Conservation (phyloP, 64 coral and sea anemone species). For the Stylophora pistillata region DNA sequence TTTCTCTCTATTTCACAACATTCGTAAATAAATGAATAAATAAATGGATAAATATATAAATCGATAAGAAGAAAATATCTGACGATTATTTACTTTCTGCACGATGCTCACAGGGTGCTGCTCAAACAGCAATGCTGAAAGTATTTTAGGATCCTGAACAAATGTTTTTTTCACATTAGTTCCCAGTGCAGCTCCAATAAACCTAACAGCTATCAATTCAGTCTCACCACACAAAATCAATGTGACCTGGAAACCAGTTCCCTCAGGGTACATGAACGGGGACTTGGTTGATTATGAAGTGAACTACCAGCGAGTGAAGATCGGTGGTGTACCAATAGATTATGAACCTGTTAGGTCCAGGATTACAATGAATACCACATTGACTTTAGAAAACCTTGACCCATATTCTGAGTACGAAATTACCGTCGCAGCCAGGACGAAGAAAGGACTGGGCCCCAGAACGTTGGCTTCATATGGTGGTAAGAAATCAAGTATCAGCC, state of each 20-base stretch:
- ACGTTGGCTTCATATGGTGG: not conserved
- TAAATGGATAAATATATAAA: no score
- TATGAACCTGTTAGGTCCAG: not conserved
- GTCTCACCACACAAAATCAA: not conserved
- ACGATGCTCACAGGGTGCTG: no score
- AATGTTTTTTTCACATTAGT: not conserved
- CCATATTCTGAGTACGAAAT: not conserved
- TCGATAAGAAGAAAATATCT: no score
- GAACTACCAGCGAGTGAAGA: not conserved
- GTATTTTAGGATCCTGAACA: no score
- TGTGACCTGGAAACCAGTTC: constrained; percentile 20
- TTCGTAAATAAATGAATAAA: no score
- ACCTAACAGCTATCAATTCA: not conserved
- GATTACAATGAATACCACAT: not conserved
- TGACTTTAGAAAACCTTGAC: not conserved
- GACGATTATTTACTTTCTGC: no score
- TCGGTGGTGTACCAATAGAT: not conserved
- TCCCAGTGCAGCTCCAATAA: not conserved
- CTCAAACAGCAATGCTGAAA: no score
- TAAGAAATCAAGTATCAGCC: not conserved
- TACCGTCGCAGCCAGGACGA: not conserved
- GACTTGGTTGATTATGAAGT: not conserved
- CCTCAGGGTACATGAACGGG: not conserved
- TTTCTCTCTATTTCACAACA: no score
- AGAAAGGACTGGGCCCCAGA: not conserved